phyloP scores from a whole-genome alignment of 1,140 invertebrate genomes.

The Bemisia tabaci region DNA sequence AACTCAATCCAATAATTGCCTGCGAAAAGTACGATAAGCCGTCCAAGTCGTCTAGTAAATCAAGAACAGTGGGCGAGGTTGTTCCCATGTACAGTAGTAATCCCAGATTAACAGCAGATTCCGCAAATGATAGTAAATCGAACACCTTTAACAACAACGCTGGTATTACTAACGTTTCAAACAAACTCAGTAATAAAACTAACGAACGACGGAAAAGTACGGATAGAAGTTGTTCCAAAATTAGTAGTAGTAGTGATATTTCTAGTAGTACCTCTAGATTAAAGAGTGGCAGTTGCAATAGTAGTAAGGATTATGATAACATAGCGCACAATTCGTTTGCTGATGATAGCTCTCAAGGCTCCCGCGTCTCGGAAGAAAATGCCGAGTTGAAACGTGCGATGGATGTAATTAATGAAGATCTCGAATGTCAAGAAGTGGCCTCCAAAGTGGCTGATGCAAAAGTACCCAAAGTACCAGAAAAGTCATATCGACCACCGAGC shows the following conservation, averaged over 20 bases:
- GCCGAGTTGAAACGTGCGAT: not conserved
- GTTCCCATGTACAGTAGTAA: not conserved
- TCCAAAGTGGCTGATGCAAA: not conserved
- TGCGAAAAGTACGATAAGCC: not conserved
- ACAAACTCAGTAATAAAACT: not conserved
- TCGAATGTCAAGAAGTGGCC: not conserved
- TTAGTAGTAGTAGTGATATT: not conserved
- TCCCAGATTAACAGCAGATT: not conserved
- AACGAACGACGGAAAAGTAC: not conserved
- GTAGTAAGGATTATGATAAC: not conserved
- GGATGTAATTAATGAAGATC: not conserved
- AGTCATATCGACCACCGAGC: not conserved
- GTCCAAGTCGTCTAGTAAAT: not conserved
- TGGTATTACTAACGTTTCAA: not conserved
- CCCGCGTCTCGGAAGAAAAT: not conserved
- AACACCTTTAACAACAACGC: not conserved
- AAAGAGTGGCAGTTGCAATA: not conserved
- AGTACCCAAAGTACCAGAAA: not conserved
- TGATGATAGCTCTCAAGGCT: not conserved
- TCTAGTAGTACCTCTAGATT: not conserved
- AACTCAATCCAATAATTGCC: slow-evolving; percentile 19
- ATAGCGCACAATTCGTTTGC: not conserved
- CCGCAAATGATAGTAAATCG: not conserved
- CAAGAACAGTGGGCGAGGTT: not conserved
- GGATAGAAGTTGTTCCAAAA: not conserved